Percentiles rank a stretch among this genome's conserved stretches.
phyloP scores from a whole-genome alignment of 2,888 invertebrate genomes.

The Andrena trimmerana region DNA sequence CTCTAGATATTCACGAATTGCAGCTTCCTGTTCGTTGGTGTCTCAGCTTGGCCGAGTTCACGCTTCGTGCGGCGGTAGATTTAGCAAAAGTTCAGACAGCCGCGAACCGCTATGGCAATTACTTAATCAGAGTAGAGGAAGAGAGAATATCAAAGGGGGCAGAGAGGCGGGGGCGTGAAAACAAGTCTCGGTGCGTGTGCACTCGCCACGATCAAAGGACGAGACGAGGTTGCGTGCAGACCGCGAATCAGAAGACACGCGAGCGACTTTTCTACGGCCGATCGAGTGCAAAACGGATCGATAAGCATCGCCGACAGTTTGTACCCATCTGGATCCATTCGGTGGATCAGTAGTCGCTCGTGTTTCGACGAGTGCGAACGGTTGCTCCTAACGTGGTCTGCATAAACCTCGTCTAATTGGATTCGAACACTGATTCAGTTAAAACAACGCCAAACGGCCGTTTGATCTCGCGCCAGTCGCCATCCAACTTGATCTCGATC shows the following conservation, averaged over 20 bases:
- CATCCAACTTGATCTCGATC: not conserved
- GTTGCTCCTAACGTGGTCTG: not conserved
- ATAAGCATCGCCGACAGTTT: constrained; percentile 25
- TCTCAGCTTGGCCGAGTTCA: not conserved
- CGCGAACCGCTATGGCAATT: constrained; percentile 31
- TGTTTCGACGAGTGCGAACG: constrained; percentile 5
- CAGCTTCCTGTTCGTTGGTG: too few species aligned
- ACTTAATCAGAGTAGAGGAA: constrained; percentile 31
- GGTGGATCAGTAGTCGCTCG: constrained; percentile 35
- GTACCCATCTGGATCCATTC: constrained; percentile 4
- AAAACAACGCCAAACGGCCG: not conserved
- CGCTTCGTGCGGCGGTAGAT: not conserved
- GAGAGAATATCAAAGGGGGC: not conserved
- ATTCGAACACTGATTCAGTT: not conserved
- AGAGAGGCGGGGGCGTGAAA: constrained; percentile 14
- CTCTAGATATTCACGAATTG: not conserved
- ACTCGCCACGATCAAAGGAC: constrained; percentile 16
- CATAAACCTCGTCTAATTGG: not conserved
- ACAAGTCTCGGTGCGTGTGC: constrained; percentile 26
- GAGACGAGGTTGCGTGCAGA: not conserved
- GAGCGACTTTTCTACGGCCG: not conserved
- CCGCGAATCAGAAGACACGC: constrained; percentile 5
- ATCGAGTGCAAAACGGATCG: constrained; percentile 24
- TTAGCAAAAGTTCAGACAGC: not conserved
- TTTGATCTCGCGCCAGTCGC: not conserved